A percentile compares a stretch with the other conserved stretches of the same genome.
phyloP scores from a whole-genome alignment of 2,888 invertebrate genomes.

The Micoletzkya japonica region DNA sequence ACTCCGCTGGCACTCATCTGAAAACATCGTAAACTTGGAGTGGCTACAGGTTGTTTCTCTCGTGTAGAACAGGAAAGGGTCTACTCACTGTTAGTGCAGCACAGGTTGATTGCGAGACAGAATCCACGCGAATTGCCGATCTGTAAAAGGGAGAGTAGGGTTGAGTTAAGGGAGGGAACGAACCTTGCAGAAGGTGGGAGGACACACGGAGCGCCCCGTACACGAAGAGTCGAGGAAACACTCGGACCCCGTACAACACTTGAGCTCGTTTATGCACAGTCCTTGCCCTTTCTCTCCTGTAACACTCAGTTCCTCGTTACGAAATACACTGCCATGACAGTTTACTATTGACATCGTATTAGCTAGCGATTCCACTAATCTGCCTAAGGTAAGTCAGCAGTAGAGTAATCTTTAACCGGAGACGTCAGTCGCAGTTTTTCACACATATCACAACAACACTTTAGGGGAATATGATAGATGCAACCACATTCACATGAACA shows the following conservation, averaged over 20 bases:
- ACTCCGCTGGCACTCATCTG: constrained; percentile 19
- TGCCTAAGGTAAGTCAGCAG: too few relatives aligned
- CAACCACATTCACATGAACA: too few relatives aligned
- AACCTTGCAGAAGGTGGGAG: constrained; percentile 40
- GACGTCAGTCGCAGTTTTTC: too few relatives aligned
- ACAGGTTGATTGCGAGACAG: constrained; percentile 37
- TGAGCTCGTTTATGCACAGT: constrained; percentile 44
- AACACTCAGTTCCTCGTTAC: too few relatives aligned
- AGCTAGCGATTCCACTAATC: too few relatives aligned
- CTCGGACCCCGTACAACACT: constrained; percentile 46
- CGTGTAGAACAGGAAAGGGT: neutral
- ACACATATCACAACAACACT: too few relatives aligned
- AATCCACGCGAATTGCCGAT: constrained; percentile 35
- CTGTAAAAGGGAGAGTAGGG: constrained; percentile 15
- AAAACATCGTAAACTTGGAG: neutral
- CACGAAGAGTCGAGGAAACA: constrained; percentile 43
- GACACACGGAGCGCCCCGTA: constrained; percentile 33
- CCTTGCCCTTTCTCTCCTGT: constrained; percentile 44
- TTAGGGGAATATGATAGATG: too few relatives aligned
- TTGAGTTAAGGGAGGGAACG: neutral
- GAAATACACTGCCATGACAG: too few relatives aligned
- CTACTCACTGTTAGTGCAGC: constrained; percentile 36
- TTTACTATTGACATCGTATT: too few relatives aligned
- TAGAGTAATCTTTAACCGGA: too few relatives aligned
- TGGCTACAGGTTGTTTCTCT: neutral